Percentiles rank a stretch among this genome's conserved stretches.
Conservation (phyloP, 2,888 invertebrate genomes). For the Drosophila neoperkinsi region DNA sequence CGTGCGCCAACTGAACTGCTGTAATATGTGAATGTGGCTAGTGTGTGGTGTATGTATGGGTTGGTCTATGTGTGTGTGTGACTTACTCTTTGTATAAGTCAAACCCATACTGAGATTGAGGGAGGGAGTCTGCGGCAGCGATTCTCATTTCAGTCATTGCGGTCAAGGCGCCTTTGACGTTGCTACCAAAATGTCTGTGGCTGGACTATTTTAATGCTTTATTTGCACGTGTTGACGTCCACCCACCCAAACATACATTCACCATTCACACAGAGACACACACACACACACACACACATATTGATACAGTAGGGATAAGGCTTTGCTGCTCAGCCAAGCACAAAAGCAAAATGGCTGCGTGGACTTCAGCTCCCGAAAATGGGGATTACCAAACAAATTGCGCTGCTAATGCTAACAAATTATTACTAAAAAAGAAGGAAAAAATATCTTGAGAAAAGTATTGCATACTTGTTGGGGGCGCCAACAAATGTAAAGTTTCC, state of each 20-base stretch:
- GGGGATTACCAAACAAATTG: constrained; percentile 77
- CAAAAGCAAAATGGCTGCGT: constrained; percentile 52
- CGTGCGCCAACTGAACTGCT: constrained; percentile 62
- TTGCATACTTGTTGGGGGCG: constrained; percentile 36
- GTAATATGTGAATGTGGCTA: constrained; percentile 31
- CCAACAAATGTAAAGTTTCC: constrained; percentile 42
- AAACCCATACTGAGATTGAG: constrained; percentile 55
- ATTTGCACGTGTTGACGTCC: constrained; percentile 77
- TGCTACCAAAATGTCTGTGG: constrained; percentile 33
- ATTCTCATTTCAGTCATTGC: constrained; percentile 72
- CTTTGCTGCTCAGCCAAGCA: constrained; percentile 46
- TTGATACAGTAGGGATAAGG: constrained; percentile 55
- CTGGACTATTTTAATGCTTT: constrained; percentile 70
- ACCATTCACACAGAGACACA: neutral
- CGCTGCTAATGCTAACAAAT: constrained; percentile 61
- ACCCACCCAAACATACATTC: constrained; percentile 3
- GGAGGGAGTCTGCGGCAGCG: constrained; percentile 25
- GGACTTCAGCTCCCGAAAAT: constrained; percentile 36
- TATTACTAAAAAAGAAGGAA: neutral
- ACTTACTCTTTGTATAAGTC: constrained; percentile 68
- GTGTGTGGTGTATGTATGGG: constrained; percentile 40
- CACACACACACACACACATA: constrained; percentile 24
- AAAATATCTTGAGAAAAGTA: constrained; percentile 18
- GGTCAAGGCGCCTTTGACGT: constrained; percentile 72
- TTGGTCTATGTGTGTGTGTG: constrained; percentile 35